Evolutionary conservation across 2,888 invertebrate genomes (phyloP), one percentile per base, ranked within the genome.

Genomic region (Melanchra persicariae): DNA sequence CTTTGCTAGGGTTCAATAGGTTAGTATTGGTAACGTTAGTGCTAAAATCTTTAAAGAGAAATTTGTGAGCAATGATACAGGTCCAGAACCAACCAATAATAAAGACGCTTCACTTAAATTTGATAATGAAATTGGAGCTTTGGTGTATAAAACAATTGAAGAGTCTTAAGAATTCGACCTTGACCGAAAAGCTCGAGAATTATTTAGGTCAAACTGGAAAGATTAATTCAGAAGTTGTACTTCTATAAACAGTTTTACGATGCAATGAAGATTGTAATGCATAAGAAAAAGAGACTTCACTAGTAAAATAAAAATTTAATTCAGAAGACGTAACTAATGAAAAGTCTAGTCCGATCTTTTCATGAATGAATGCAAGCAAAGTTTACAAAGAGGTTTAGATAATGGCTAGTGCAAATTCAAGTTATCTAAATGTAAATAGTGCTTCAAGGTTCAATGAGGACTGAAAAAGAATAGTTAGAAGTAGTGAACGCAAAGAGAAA

Each of bases 371-470:
- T 58, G n/a, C 49, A 51, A 62, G 10, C 5, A 17, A 34, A 17
- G 40, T 57, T 57, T 51, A 47, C 30, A 49, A 52, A 75, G 43
- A 47, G 26, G 34, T 61, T 66, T 12, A 61, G 51, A 49, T 75
- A 61, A 77, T 61, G 6, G 43, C 34, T 49, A n/a, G 52, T 58
- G 40, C 52, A 80, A 77, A 80, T 74, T 66, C 24, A 58, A 67
- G 43, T 62, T 66, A 80, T 80, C 68, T 62, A 19, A 66, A 75
- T 61, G 76, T 60, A 74, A 81, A 81, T 49, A 76, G 17, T 17
- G 54, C n/a, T 57, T 60, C 70, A 77, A 77, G 77, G 81, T 43
- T 57, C 57, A 55, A 43, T 40, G 58, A 59, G 43, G 51, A 58
- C 40, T 26, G 22, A 49, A 12, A n/a, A 51, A 47, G 2, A 49